Evolutionary conservation across 2,888 invertebrate genomes (phyloP).

Genomic region (Lottia gigantea): DNA sequence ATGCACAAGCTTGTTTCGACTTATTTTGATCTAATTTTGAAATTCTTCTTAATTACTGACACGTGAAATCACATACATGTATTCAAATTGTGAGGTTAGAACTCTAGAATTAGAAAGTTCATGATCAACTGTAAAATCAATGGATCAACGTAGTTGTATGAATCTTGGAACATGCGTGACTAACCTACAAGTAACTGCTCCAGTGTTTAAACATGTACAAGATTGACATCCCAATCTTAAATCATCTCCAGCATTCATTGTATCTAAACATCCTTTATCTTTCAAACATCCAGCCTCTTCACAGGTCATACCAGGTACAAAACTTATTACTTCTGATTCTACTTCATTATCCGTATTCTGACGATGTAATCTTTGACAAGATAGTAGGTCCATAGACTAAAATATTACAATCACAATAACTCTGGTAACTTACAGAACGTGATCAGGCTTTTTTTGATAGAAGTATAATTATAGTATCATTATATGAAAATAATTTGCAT

Average conservation of each 20-base stretch:
- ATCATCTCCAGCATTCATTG: conserved; percentile 41
- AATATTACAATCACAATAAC: too few species aligned
- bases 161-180: neutral
- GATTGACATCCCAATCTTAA: conserved; percentile 52
- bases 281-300: conserved; percentile 47
- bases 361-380: conserved; percentile 31
- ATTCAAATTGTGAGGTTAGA: too few species aligned
- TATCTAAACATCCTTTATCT: conserved; percentile 44
- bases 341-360: conserved; percentile 30
- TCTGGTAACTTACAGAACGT: too few species aligned
- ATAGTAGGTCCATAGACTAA: neutral
- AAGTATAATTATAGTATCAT: too few species aligned
- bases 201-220: conserved; percentile 51
- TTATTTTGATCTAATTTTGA: too few species aligned
- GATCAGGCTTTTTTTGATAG: too few species aligned
- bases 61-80: too few species aligned
- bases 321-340: conserved; percentile 47
- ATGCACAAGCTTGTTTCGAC: too few species aligned
- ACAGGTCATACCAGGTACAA: conserved; percentile 52
- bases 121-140: too few species aligned
- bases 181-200: conserved; percentile 55
- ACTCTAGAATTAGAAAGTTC: neutral
- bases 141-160: too few species aligned
- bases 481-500: too few species aligned
- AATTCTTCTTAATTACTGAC: too few species aligned